Percentiles rank a stretch among this genome's conserved stretches.
phyloP scores from a whole-genome alignment of 2,797 vertebrate genomes.

The Gymnoscopelus microlampas region DNA sequence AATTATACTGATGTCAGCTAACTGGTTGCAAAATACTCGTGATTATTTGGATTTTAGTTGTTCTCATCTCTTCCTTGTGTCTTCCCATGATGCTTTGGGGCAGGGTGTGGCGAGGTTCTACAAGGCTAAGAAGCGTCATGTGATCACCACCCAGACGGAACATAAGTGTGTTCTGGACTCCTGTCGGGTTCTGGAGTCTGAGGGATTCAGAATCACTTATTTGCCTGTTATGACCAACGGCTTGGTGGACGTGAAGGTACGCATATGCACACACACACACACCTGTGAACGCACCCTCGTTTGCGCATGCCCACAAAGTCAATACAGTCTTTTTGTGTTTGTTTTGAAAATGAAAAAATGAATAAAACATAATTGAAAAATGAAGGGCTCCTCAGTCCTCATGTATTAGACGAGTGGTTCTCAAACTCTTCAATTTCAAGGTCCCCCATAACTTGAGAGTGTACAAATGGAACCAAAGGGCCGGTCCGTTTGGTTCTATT shows the following conservation, averaged over 20 bases:
- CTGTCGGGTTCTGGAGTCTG: conserved; percentile 91
- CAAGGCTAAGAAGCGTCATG: conserved; percentile 89
- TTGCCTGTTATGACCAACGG: conserved; percentile 91
- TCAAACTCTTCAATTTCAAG: no score
- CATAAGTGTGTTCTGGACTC: conserved; percentile 99
- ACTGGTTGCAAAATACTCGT: no score
- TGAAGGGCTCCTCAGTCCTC: no score
- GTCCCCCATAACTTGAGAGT: no score
- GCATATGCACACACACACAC: conserved; percentile 3
- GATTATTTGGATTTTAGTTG: background rate
- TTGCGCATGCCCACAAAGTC: background rate
- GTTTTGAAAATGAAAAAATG: no score
- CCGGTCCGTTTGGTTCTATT: no score
- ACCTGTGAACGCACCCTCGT: background rate
- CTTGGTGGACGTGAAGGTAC: conserved; percentile 90
- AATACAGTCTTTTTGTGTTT: background rate
- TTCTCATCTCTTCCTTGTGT: background rate
- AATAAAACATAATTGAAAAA: background rate
- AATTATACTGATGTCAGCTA: no score
- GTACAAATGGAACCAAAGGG: no score
- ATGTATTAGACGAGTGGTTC: no score
- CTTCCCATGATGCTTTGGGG: conserved; percentile 3
- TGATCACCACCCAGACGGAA: conserved; percentile 96
- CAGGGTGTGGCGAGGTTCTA: conserved; percentile 97
- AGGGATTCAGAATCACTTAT: conserved; percentile 93